Conservation (phyloP, 2,113 vertebrate species). For the Eolophus roseicapilla region DNA sequence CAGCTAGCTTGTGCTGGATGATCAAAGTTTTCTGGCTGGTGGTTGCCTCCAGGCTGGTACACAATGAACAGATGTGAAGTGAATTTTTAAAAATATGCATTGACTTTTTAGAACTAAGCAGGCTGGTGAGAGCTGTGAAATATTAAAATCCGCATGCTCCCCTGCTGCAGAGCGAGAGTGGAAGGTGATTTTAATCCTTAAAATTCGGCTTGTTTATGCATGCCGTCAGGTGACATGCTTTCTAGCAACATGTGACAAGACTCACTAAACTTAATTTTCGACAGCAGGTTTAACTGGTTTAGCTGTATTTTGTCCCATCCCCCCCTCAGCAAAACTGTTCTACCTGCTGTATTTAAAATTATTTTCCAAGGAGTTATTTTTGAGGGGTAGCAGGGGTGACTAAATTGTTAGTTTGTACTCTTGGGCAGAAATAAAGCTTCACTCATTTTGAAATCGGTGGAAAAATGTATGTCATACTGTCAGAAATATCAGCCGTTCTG, state of each 20-base stretch:
- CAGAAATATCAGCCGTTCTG: not conserved
- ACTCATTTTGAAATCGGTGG: not conserved
- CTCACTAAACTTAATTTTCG: not conserved
- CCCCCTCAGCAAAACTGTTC: not conserved
- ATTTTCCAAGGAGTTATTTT: not conserved
- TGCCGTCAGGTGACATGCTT: not conserved
- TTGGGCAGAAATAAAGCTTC: not conserved
- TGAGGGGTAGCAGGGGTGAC: not conserved
- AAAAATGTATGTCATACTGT: not conserved
- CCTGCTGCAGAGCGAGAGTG: not conserved
- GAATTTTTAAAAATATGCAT: not conserved
- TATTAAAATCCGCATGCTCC: not conserved
- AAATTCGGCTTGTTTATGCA: not conserved
- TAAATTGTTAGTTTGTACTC: not conserved
- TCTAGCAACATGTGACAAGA: not conserved
- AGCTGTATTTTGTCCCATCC: not conserved
- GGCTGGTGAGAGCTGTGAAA: not conserved
- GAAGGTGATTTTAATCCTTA: not conserved
- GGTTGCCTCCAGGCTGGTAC: slow-evolving; percentile 15
- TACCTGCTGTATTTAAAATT: not conserved
- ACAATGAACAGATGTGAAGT: slow-evolving; percentile 36
- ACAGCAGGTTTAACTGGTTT: not conserved
- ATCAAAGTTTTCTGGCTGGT: slow-evolving; percentile 46
- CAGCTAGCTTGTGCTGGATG: not conserved
- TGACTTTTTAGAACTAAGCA: not conserved